A percentile compares a stretch with the other conserved stretches of the same genome.
Evolutionary conservation across 2,888 invertebrate genomes (phyloP).

Genomic region (Callimorpha dominula): DNA sequence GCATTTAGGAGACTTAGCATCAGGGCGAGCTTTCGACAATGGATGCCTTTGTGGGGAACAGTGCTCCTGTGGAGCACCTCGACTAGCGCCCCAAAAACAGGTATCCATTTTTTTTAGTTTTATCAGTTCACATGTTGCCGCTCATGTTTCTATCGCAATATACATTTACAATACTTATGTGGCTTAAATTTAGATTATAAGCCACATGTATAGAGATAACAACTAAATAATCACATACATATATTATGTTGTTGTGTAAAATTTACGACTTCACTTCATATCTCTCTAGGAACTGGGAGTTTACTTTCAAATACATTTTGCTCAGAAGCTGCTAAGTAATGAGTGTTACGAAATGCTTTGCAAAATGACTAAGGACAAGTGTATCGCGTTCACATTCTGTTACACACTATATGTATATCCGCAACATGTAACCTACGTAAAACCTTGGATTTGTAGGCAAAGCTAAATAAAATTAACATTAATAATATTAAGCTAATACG

Average conservation of each 20-base stretch:
- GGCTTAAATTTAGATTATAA: conserved; percentile 26
- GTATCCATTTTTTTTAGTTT: conserved; percentile 53
- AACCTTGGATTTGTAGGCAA: conserved; percentile 36
- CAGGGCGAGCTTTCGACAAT: conserved; percentile 98
- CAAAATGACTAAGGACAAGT: conserved; percentile 41
- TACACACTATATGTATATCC: conserved; percentile 36
- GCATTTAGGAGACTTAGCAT: conserved; percentile 95
- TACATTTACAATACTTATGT: conserved; percentile 11
- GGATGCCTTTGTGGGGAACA: conserved; percentile 96
- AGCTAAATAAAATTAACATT: conserved; percentile 8
- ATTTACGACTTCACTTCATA: conserved; percentile 5
- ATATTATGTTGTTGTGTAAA: conserved; percentile 16
- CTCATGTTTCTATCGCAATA: conserved; percentile 15
- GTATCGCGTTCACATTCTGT: conserved; percentile 49
- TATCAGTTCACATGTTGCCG: conserved; percentile 6
- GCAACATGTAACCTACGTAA: conserved; percentile 28
- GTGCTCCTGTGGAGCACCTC: conserved; percentile 87
- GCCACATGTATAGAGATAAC: conserved; percentile 27
- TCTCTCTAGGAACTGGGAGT: background rate
- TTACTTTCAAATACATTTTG: conserved; percentile 19
- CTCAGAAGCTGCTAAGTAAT: conserved; percentile 25
- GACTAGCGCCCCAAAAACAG: conserved; percentile 82
- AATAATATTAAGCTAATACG: conserved; percentile 9
- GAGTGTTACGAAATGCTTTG: conserved; percentile 43
- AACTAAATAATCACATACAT: conserved; percentile 9